Evolutionary conservation across 2,888 invertebrate genomes (phyloP).

Genomic region (Harpagoxenus sublaevis): DNA sequence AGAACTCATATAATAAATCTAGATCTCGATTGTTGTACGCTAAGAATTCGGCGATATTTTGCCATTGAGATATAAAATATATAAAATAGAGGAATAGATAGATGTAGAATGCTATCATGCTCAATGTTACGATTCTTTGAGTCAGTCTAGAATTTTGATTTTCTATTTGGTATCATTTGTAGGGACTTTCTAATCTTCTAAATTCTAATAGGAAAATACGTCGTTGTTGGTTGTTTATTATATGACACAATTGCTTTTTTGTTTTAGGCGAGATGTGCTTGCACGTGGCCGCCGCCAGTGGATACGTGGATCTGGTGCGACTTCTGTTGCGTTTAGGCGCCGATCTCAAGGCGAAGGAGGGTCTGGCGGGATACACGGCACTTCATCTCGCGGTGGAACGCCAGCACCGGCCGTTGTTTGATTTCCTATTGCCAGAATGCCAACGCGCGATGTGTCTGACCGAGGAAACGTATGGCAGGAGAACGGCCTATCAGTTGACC

Average conservation of each 20-base stretch:
- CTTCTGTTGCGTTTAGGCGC: constrained; percentile 93
- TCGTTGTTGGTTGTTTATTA: neutral
- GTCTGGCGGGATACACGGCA: constrained; percentile 92
- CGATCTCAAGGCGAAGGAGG: constrained; percentile 94
- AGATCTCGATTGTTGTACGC: neutral
- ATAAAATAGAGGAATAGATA: neutral
- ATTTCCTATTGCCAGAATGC: constrained; percentile 90
- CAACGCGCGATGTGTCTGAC: constrained; percentile 87
- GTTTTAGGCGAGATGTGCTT: constrained; percentile 95
- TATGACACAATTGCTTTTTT: constrained; percentile 43
- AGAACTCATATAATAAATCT: neutral
- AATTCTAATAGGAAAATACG: neutral
- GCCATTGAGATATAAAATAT: neutral
- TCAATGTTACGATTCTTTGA: neutral
- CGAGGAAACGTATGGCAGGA: constrained; percentile 90
- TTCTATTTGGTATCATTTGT: neutral
- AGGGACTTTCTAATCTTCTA: neutral
- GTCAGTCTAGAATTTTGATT: neutral
- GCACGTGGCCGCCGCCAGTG: constrained; percentile 93
- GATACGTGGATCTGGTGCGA: constrained; percentile 91
- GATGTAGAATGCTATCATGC: neutral
- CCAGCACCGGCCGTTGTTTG: constrained; percentile 89
- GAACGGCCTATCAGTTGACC: constrained; percentile 91
- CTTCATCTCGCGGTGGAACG: constrained; percentile 92
- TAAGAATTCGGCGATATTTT: neutral